phyloP scores from a whole-genome alignment of 2,797 vertebrate genomes.

The Sarcoramphus papa region DNA sequence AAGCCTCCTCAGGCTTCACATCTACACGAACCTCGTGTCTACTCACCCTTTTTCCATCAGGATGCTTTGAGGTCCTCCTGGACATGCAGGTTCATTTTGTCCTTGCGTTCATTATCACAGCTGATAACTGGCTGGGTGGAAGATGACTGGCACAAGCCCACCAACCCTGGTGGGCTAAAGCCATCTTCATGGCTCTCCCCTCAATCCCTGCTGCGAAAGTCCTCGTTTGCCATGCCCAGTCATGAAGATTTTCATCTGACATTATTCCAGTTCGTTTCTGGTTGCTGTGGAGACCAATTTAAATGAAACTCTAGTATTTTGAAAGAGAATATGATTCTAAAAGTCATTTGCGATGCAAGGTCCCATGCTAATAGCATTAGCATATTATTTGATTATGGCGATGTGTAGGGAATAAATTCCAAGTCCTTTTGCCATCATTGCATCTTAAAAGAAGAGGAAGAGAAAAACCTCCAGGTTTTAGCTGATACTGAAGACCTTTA shows the following conservation, averaged over 20 bases:
- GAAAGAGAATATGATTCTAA: conserved; percentile 43
- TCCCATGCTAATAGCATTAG: conserved; percentile 57
- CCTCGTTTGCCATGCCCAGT: accelerated
- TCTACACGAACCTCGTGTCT: neutral
- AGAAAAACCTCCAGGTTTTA: conserved; percentile 10
- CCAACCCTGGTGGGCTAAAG: neutral
- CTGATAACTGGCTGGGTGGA: neutral
- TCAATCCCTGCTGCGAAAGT: neutral
- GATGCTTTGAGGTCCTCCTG: neutral
- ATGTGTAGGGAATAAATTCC: conserved; percentile 52
- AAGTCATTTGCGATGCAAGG: conserved; percentile 49
- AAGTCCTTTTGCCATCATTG: neutral
- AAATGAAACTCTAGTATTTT: conserved; percentile 59
- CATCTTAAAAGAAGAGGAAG: conserved; percentile 17
- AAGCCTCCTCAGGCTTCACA: neutral
- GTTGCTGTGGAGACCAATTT: conserved; percentile 59
- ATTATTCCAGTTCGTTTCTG: conserved; percentile 3
- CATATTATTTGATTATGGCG: conserved; percentile 50
- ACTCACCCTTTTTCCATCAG: neutral
- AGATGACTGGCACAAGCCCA: neutral
- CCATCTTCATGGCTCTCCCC: neutral
- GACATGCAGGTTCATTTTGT: neutral
- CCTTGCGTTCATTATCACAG: neutral
- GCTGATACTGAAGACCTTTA: neutral
- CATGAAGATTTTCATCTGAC: neutral